Evolutionary conservation across 2,888 invertebrate species (phyloP).

Genomic region (Clitarchus hookeri): DNA sequence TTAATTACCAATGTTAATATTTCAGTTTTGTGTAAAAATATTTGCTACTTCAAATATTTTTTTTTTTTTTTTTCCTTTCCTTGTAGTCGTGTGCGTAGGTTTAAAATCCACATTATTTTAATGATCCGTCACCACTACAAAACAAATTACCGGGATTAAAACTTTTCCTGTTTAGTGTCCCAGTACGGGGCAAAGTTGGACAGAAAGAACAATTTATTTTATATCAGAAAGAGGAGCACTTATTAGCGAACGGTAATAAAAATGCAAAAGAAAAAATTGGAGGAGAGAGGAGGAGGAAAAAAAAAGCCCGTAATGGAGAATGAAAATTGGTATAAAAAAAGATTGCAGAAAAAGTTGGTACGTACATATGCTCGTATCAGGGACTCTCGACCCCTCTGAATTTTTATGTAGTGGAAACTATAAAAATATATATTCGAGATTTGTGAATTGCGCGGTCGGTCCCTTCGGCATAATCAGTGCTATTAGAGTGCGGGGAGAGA

Average conservation of each 20-base stretch:
- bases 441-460: not conserved
- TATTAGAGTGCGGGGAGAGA: not conserved
- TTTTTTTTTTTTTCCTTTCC: too few relatives aligned
- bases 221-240: conserved; percentile 31
- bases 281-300: conserved; percentile 16
- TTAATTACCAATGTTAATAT: too few relatives aligned
- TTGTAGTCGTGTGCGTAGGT: too few relatives aligned
- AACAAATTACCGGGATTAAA: not conserved
- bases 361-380: conserved; percentile 27
- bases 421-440: conserved; percentile 19
- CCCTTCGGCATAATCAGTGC: not conserved
- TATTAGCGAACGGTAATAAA: conserved; percentile 39
- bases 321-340: conserved; percentile 32
- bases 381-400: not conserved
- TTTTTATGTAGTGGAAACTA: conserved; percentile 18
- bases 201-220: conserved; percentile 27
- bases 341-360: conserved; percentile 31
- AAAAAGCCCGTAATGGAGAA: conserved; percentile 8
- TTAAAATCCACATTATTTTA: too few relatives aligned
- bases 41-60: too few relatives aligned
- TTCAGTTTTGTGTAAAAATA: too few relatives aligned
- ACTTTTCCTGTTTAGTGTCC: not conserved
- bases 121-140: too few relatives aligned
- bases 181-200: conserved; percentile 17
- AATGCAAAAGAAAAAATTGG: conserved; percentile 36